These are phyloP conservation scores for Macrotus californicus DNA, from an alignment of 2,113 vertebrate genomes.

Conservation along the genomic window DNA sequence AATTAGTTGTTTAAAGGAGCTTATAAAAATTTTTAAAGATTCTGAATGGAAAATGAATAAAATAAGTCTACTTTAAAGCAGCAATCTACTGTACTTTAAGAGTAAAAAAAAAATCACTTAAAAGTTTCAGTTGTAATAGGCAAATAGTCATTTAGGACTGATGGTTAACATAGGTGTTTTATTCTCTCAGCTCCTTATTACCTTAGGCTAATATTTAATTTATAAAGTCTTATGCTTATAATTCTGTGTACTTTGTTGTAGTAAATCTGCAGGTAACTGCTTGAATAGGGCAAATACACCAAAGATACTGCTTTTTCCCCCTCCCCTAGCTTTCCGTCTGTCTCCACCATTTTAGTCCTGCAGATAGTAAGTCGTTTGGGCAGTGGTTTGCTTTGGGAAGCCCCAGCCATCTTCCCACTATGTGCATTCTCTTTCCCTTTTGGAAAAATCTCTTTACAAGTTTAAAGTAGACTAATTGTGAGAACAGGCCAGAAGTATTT, in stretches of 20 bases:
- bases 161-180: not conserved
- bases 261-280: not conserved
- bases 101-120: not conserved
- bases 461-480: not conserved
- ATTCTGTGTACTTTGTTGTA: not conserved
- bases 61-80: conserved; percentile 2
- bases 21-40: not conserved
- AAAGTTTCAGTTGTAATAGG: not conserved
- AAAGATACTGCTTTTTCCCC: not conserved
- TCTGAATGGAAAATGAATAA: conserved; percentile 19
- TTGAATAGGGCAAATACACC: not conserved
- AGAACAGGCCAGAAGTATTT: not conserved
- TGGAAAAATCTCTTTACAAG: not conserved
- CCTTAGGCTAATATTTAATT: not conserved
- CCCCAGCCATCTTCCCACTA: not conserved
- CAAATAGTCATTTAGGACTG: not conserved
- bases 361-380: not conserved
- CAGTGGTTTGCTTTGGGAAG: not conserved
- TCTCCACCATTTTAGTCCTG: not conserved
- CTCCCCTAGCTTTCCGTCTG: not conserved
- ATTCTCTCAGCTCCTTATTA: not conserved
- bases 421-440: not conserved
- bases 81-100: not conserved
- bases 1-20: conserved; percentile 2
- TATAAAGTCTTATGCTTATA: not conserved